These are phyloP conservation scores for Mesorhabditis sp. DNA, from an alignment of 2,888 invertebrate genomes.

Conservation along the genomic window DNA sequence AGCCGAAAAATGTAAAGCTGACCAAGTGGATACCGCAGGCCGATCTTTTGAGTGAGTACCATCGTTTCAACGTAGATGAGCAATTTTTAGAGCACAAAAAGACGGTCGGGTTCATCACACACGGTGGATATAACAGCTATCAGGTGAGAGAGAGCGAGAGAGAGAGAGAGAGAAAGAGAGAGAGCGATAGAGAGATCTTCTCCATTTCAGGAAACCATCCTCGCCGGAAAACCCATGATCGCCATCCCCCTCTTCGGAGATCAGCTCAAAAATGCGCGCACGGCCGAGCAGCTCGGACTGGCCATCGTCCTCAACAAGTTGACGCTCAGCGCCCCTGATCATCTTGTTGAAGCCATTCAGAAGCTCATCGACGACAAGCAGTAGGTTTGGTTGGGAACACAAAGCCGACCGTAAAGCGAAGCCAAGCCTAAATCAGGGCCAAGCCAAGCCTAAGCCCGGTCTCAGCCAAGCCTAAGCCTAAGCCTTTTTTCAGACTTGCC, in stretches of 20 bases:
- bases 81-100: constrained; percentile 67
- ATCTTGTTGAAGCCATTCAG: constrained; percentile 10
- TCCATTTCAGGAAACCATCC: constrained; percentile 27
- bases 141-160: too few relatives aligned
- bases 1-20: constrained; percentile 32
- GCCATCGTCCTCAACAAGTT: constrained; percentile 7
- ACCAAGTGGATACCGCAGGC: constrained; percentile 45
- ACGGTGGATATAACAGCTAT: constrained; percentile 71
- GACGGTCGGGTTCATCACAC: constrained; percentile 70
- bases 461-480: too few relatives aligned
- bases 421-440: too few relatives aligned
- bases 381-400: background rate
- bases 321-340: too few relatives aligned
- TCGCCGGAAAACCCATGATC: constrained; percentile 35
- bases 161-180: too few relatives aligned
- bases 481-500: constrained; percentile 16
- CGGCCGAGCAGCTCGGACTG: constrained; percentile 37
- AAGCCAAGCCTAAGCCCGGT: too few relatives aligned
- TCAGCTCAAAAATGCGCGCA: constrained; percentile 35
- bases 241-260: constrained; percentile 40
- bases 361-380: constrained; percentile 14
- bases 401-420: too few relatives aligned
- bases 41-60: constrained; percentile 27
- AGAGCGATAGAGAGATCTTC: too few relatives aligned
- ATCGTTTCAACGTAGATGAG: too few relatives aligned